A percentile compares a stretch with the other conserved stretches of the same genome.
Evolutionary conservation across 1,140 invertebrate genomes (phyloP).

Genomic region (Leptinotarsa texana): DNA sequence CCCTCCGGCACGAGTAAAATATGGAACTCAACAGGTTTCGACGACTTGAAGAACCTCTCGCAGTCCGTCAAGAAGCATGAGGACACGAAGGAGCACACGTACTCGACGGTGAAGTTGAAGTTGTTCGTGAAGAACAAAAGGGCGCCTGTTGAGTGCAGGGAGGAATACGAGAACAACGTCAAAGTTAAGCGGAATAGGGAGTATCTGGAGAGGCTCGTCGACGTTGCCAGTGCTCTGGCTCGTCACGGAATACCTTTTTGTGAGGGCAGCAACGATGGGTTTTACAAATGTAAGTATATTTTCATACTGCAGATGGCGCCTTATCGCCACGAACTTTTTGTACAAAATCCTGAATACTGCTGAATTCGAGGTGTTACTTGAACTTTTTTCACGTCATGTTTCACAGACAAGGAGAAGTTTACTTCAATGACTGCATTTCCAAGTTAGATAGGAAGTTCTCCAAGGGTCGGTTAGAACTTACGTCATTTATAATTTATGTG

Average conservation of each 20-base stretch:
- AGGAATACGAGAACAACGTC: slow-evolving; percentile 1
- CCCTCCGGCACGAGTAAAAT: background rate
- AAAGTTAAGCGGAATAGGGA: slow-evolving; percentile 16
- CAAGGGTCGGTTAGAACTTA: too few relatives aligned
- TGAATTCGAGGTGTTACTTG: too few relatives aligned
- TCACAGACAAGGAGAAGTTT: too few relatives aligned
- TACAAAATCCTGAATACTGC: too few relatives aligned
- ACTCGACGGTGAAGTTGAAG: slow-evolving; percentile 16
- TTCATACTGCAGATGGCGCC: background rate
- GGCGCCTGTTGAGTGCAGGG: background rate
- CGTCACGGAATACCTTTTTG: background rate
- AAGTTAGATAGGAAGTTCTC: too few relatives aligned
- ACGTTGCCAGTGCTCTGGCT: slow-evolving; percentile 12
- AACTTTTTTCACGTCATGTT: too few relatives aligned
- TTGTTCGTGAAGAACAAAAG: background rate
- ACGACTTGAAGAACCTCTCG: slow-evolving; percentile 21
- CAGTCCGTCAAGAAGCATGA: slow-evolving; percentile 20
- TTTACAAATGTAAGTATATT: slow-evolving; percentile 10
- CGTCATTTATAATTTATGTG: too few relatives aligned
- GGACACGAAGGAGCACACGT: slow-evolving; percentile 17
- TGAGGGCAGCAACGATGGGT: background rate
- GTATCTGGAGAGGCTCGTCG: slow-evolving; percentile 17
- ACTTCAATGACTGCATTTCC: too few relatives aligned
- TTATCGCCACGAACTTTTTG: too few relatives aligned
- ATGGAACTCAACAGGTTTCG: slow-evolving; percentile 37